These are phyloP conservation scores for Drosophila parvula DNA, from an alignment of 1,140 invertebrate species.

Conservation along the genomic window DNA sequence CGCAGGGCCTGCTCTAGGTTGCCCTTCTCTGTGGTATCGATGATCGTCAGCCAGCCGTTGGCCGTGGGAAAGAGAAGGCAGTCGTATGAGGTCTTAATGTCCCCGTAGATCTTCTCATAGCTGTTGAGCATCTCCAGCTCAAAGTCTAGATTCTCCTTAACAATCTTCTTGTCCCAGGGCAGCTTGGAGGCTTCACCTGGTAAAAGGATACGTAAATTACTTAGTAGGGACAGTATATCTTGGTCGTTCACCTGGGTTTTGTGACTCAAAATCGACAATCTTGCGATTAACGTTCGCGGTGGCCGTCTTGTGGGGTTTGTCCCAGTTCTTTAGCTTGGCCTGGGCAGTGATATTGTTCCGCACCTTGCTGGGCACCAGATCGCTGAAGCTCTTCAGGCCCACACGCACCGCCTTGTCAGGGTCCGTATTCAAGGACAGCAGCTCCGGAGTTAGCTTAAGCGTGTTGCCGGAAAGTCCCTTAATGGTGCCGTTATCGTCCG, in stretches of 20 bases:
- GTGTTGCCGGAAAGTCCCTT: conserved; percentile 94
- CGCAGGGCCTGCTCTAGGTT: conserved; percentile 90
- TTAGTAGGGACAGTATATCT: neutral
- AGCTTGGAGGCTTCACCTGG: conserved; percentile 64
- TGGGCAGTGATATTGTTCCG: conserved; percentile 93
- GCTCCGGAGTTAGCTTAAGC: conserved; percentile 86
- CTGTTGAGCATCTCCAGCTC: conserved; percentile 92
- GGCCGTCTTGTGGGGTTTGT: conserved; percentile 91
- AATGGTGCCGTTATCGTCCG: conserved; percentile 89
- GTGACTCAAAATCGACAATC: conserved; percentile 89
- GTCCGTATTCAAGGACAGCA: conserved; percentile 65
- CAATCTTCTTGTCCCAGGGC: conserved; percentile 89
- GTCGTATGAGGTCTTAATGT: conserved; percentile 95
- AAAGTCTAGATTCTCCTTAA: conserved; percentile 95
- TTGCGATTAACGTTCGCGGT: conserved; percentile 91
- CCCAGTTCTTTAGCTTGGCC: conserved; percentile 93
- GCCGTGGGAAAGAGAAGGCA: conserved; percentile 94
- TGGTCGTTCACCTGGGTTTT: conserved; percentile 83
- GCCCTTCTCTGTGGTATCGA: conserved; percentile 85
- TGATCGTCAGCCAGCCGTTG: conserved; percentile 88
- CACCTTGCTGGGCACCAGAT: conserved; percentile 93
- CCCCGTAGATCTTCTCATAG: conserved; percentile 95
- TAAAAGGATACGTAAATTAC: neutral
- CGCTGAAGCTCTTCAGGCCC: conserved; percentile 94
- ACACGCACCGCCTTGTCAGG: conserved; percentile 90